A percentile compares a stretch with the other conserved stretches of the same genome.
phyloP scores from a whole-genome alignment of 2,113 vertebrate genomes.

The Oncorhynchus kisutch region DNA sequence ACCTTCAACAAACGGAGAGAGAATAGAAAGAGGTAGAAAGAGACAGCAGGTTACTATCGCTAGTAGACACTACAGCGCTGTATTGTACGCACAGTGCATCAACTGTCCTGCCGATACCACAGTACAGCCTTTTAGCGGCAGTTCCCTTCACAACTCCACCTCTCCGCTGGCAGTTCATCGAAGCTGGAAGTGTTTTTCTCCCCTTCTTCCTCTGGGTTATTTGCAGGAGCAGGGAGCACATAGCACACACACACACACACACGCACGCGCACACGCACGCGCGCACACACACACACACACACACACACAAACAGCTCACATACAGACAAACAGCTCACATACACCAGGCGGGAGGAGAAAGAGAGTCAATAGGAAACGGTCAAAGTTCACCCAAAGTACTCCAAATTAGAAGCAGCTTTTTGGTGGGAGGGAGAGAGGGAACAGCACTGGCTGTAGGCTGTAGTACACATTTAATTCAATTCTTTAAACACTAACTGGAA shows the following conservation, averaged over 20 bases:
- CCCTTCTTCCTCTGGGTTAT: constrained; percentile 59
- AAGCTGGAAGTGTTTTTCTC: constrained; percentile 69
- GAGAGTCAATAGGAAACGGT: constrained; percentile 85
- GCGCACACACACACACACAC: too few species aligned
- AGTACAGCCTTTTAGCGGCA: too few species aligned
- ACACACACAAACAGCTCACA: too few species aligned
- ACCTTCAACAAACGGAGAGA: constrained; percentile 1
- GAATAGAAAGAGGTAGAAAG: not conserved
- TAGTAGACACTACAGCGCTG: too few species aligned
- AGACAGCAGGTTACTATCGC: not conserved
- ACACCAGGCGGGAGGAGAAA: constrained; percentile 33
- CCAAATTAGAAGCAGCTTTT: constrained; percentile 87
- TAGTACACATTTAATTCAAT: constrained; percentile 59
- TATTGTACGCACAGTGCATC: too few species aligned
- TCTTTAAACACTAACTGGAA: constrained; percentile 55
- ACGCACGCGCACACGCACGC: too few species aligned
- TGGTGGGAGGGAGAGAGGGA: not conserved
- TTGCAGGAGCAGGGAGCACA: constrained; percentile 72
- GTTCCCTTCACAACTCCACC: constrained; percentile 6
- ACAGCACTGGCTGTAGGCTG: constrained; percentile 37
- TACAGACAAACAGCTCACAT: too few species aligned
- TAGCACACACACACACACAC: constrained; percentile 72
- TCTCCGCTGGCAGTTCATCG: constrained; percentile 39
- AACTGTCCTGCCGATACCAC: too few species aligned
- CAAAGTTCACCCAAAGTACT: constrained; percentile 92